Base-by-base conservation (phyloP, 2,888 invertebrate genomes). In the Helicoverpa assulta region DNA sequence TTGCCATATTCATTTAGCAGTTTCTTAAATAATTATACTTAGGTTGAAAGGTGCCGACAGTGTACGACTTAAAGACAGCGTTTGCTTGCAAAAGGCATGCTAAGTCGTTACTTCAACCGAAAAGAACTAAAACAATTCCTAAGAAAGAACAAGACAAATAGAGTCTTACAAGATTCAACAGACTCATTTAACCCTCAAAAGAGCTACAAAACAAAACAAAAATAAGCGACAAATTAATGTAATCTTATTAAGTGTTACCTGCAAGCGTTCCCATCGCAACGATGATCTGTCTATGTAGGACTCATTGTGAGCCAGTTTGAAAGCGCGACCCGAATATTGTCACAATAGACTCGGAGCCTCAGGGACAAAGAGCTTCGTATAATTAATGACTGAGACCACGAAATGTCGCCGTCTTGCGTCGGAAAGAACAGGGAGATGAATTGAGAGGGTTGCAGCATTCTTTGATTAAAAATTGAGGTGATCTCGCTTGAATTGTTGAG, bases 331-430 rank as follows among this genome's bases (percentile, higher is more conserved):
- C 93, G 91, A 95, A 95, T 94, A 94, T 94, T 95, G 94, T 95
- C 93, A 95, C 95, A 95, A 95, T 95, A 92, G 93, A 88, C 89
- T 87, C 87, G 89, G 91, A 89, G 91, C 88, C 89, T 86, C 80
- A 81, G 89, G 92, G 92, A 95, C 95, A 95, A 95, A 94, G 95
- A 92, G 89, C 89, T 86, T 78, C 90, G 92, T 92, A 95, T 95
- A 95, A 95, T 95, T 95, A 95, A 95, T 95, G 94, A 92, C 91
- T 84, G 89, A 90, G 92, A 92, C 94, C 92, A 93, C 92, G 90
- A 94, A 93, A 93, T 93, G 93, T 94, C 91, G 91, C 88, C 88
- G 89, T 93, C 93, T 92, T 91, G 89, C 84, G 87, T 82, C 86
- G 86, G 86, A 73, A 77, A 52, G 89, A 70, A 85, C 74, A 86